Conservation (phyloP, 2,113 vertebrate species). For the Egretta garzetta region DNA sequence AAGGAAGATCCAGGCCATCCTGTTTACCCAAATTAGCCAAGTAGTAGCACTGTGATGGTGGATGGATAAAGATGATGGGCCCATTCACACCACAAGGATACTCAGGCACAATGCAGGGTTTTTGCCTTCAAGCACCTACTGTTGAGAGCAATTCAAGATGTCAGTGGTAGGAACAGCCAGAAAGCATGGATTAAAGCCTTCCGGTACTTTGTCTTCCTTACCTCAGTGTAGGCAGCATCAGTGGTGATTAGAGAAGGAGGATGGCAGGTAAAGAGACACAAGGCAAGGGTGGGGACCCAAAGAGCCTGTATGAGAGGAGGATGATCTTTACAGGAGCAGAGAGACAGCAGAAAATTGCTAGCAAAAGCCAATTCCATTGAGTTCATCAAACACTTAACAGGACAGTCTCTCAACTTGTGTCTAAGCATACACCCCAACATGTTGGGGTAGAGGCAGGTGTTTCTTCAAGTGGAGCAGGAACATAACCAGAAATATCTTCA, state of each 20-base stretch:
- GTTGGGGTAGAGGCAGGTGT: not conserved
- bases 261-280: not conserved
- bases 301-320: not conserved
- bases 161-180: not conserved
- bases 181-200: not conserved
- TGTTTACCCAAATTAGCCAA: not conserved
- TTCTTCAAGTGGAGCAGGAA: not conserved
- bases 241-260: not conserved
- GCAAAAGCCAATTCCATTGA: not conserved
- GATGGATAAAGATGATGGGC: not conserved
- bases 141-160: not conserved
- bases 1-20: not conserved
- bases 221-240: not conserved
- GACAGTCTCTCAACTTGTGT: not conserved
- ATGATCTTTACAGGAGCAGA: not conserved
- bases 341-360: not conserved
- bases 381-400: not conserved
- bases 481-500: not conserved
- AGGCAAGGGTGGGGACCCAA: accelerated
- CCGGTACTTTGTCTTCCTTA: not conserved
- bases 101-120: not conserved
- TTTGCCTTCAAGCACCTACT: not conserved
- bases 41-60: not conserved
- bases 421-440: not conserved
- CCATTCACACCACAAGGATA: not conserved